Base-by-base conservation (phyloP, 1,140 invertebrate species). In the Meloidogyne chitwoodi region DNA sequence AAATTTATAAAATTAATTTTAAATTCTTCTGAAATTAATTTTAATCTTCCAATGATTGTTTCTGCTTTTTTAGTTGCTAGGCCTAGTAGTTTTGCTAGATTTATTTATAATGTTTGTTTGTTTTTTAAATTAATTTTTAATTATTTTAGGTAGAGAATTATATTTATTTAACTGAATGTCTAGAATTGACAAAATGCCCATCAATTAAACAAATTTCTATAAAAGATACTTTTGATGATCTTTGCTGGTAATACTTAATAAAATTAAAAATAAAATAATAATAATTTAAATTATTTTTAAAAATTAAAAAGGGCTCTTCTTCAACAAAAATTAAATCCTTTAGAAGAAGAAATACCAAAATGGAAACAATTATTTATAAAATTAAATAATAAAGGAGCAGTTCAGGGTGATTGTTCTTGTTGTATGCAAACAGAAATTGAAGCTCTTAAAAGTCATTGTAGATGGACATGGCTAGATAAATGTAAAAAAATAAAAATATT, bases 401-500 rank as follows among this genome's bases (percentile, higher is more conserved):
- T 76, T n/a, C n/a, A 34, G 1, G 41, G 41, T n/a, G 73, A 77
- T 31, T 77, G 76, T 64, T 63, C 73, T 27, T 77, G 76, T 44
- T 77, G 76, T 64, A 74, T 77, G 76, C 38, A 77, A 48, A 24
- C 31, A 26, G 38, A 48, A 16, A 19, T 26, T 16, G 63, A 75
- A 26, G 75, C 76, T 22, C 12, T 64, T 29, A 38, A 31, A 34
- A 68, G 63, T 16, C 75, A 72, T 16, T 77, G 76, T 68, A 74
- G 76, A 41, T 77, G 76, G 76, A 77, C 76, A n/a, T 77, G 76
- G 76, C 26, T 38, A 41, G 76, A 77, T 62, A 77, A 65, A 61
- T 77, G 76, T 56, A 67, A 41, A 48, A 61, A 64, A 38, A 48
- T 77, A 26, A n/a, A 22, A 38, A 22, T 77, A 63, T 74, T 74